Base-by-base conservation (phyloP, 2,113 vertebrate genomes). In the Pandion haliaetus region DNA sequence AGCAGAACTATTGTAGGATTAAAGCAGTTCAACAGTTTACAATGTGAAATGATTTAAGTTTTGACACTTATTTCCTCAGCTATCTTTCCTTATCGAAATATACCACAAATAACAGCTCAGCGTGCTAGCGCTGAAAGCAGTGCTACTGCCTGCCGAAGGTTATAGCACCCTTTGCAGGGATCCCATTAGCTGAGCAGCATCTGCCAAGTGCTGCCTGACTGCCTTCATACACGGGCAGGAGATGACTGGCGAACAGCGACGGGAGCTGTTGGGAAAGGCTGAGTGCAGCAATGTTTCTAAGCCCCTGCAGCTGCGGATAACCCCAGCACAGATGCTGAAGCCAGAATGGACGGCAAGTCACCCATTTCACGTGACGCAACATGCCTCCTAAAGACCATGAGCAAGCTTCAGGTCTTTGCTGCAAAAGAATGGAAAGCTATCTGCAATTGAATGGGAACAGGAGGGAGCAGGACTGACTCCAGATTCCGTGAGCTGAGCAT, bases 31-130 rank as follows among this genome's bases (percentile, higher is more conserved):
- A 88, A 67, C 94, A 95, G 89, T 93, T 97, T 96, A 88, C 84
- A 90, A 96, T 74, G 78, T 94, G 93, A 95, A 97, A 91, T 55
- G 74, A 94, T 90, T 94, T 47, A 92, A 96, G 87, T 92, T 96
- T 95, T 94, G 89, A 96, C 94, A 96, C 86, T 92, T 95, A 96
- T 88, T 95, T 96, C 89, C 63, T 92, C 96, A 97, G 96, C 73
- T 91, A 92, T 95, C 86, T 91, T 88, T 85, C 63, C 70, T 90
- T 82, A 91, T 93, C 0, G 73, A 89, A 85, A 80, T 93, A 80
- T 34, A 94, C 81, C 71, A 44, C 87, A 92, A 95, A 69, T 90
- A 96, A 90, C 94, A 95, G 89, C 85, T 95, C 89, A 80, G 82
- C 0, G 2, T 71, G 94, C 66, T 34, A 38, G 62, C 6, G 38